Base-by-base conservation (phyloP, 2,888 invertebrate genomes). In the Sinodicranocentrus sp. region DNA sequence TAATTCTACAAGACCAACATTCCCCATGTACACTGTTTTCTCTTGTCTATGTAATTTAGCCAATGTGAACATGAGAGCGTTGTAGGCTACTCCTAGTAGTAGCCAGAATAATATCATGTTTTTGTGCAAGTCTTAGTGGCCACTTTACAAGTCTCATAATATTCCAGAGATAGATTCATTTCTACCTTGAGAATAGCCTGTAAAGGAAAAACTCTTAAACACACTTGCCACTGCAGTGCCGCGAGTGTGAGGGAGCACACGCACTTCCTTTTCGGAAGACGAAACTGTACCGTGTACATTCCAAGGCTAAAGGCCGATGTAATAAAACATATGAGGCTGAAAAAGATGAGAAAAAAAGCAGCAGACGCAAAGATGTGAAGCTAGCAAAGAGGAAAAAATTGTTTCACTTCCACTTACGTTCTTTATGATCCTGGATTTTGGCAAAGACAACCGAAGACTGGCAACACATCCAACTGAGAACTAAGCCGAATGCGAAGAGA, bases 351-450 rank as follows among this genome's bases (percentile, higher is more conserved):
- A 28, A 68, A 65, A 79, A 54, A 77, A 71, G 28, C 19, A 43
- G 33, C 44, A 23, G 13, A 54, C 25, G 25, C 25, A 67, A 77
- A 43, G 44, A 39, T 13, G 63, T 17, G 59, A 65, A 52, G 44
- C 21, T 26, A 33, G 33, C 2, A 63, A 44, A 43, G 43, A 65
- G 15, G 44, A 73, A 71, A 39, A 25, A 44, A 67, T 25, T 71
- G 52, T 23, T 61, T 67, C 43, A 59, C 13, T 48, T 1, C 23
- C 13, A 72, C 84, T 85, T 85, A 87, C 87, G 82, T 87, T 87
- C 85, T 84, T 86, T 85, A 80, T 85, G 85, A 79, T 86, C 86
- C 83, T 73, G 84, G 78, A 87, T 87, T 86, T 86, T 87, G 65
- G 84, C 85, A 70, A 76, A 68, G 73, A 87, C 85, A 80, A 70